phyloP scores from a whole-genome alignment of 2,113 vertebrate species.

The Geococcyx californianus region DNA sequence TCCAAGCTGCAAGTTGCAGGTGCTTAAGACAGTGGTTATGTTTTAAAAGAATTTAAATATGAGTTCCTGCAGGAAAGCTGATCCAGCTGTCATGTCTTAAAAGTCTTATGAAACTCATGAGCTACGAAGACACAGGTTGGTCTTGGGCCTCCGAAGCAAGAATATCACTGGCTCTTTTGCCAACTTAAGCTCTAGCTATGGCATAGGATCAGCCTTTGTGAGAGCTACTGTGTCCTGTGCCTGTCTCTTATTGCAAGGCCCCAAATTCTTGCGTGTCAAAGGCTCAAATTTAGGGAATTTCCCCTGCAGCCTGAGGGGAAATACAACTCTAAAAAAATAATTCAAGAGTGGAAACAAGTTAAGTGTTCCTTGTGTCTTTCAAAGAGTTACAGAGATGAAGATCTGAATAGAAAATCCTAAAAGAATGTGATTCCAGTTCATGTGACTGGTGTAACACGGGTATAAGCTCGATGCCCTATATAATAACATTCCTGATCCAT shows the following conservation, averaged over 20 bases:
- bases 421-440: neutral
- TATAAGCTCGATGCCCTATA: neutral
- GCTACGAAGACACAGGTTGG: neutral
- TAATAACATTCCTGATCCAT: neutral
- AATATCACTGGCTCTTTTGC: neutral
- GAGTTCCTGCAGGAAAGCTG: neutral
- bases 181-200: neutral
- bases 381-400: neutral
- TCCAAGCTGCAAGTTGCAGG: neutral
- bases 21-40: neutral
- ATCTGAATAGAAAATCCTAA: neutral
- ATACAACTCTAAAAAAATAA: neutral
- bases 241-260: neutral
- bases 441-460: neutral
- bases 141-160: neutral
- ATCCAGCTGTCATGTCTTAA: neutral
- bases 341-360: neutral
- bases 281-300: neutral
- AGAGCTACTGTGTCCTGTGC: neutral
- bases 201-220: neutral
- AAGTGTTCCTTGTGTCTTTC: neutral
- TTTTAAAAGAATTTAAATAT: neutral
- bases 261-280: neutral
- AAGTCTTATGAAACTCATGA: neutral
- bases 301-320: neutral